Base-by-base conservation (phyloP, 2,797 vertebrate genomes). In the Lacerta viridis region DNA sequence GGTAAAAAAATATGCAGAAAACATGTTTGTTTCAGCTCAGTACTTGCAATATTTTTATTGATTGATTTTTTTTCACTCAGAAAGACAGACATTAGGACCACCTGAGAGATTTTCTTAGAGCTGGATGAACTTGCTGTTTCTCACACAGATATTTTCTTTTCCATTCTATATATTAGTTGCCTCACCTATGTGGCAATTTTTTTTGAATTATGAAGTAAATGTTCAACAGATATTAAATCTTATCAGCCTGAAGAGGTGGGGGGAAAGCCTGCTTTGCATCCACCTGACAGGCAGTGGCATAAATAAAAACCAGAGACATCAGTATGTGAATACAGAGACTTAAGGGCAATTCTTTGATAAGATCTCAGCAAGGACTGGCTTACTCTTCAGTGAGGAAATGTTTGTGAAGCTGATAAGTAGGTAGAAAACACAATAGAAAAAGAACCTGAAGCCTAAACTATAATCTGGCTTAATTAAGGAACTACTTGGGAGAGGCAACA, bases 141-240 rank as follows among this genome's bases (percentile, higher is more conserved):
- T 68, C 83, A 85, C 68, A 43, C 75, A n/a, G 1, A 8, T 13
- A 50, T 80, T 80, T 89, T 61, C 66, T 80, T 59, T 76, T 85
- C 64, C 25, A 80, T 46, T 50, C 59, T 89, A 10, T 69, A 41
- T 41, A 80, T 76, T 76, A 81, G 41, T n/a, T 76, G 78, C 15
- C 43, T 10, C 71, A 85, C 59, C 71, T 81, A 85, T 50, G 43
- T 81, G 50, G 41, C 69, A 76, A 33, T 33, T 33, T 33, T 33
- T 33, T 55, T 41, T 68, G 68, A 89, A 85, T 89, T 75, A 80
- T 89, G 71, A 89, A 89, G 46, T 74, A 68, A 75, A n/a, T 89
- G 78, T n/a, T 18, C 59, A n/a, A 2, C 55, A 4, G 59, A 41
- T 81, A 76, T 82, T 68, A 82, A 85, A 55, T 55, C 71, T 82